Evolutionary conservation across 2,113 vertebrate genomes (phyloP), one percentile per base, ranked within the genome.

Genomic region (Podarcis cretensis): DNA sequence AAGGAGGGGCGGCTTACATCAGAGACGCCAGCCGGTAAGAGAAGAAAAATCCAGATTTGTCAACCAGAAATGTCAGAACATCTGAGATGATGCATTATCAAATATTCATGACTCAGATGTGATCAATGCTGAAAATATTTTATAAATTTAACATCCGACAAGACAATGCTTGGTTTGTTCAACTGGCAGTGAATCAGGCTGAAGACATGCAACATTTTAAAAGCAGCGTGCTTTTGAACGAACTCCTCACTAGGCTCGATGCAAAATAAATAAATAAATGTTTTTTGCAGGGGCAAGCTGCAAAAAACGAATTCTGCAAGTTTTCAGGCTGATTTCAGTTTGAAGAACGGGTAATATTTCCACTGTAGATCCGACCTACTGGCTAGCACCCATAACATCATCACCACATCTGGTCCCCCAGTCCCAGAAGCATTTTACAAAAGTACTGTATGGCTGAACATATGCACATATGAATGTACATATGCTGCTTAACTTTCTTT

Each of bases 31-130:
- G 12, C 59, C 40, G 30, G 66, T 59, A 77, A 35, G 75, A 40
- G 40, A 27, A 82, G n/a, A 59, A 27, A 27, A 3, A 27, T 77
- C 71, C 74, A 66, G n/a, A 81, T 83, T 78, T 69, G 71, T 87
- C 73, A 59, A 40, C 18, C 30, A 43, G 30, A 90, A 86, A 76
- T 81, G 84, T 86, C 84, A 88, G 12, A 43, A 48, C 57, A 65
- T 75, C 27, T 30, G 35, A 32, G 27, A 65, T n/a, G 35, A 65
- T 12, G 25, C 9, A 12, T 65, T 65, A 65, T 82, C 25, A 88
- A 87, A 88, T 65, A 76, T 74, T 75, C 27, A 75, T 82, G 21
- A 57, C 73, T 77, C 35, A 5, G 54, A 10, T 57, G 4, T 74
- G 57, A 40, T 87, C 27, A n/a, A 16, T 20, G 23, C 48, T 73